These are phyloP conservation scores for Apolygus lucorum DNA, from an alignment of 1,140 invertebrate genomes.

Conservation along the genomic window DNA sequence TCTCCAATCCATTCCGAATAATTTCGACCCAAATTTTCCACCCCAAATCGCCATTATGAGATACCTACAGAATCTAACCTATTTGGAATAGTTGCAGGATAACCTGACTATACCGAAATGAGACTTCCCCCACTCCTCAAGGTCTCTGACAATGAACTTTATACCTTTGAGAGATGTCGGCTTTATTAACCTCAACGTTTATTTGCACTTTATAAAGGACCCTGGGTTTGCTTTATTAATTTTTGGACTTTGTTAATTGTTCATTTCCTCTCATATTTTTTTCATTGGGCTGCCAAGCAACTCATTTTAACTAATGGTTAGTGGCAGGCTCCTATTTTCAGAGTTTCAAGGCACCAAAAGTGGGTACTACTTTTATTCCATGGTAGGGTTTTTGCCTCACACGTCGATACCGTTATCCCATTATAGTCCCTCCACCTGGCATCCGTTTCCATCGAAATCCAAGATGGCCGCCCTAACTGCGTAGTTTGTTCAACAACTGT, in stretches of 20 bases:
- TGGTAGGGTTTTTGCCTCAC: too few species aligned
- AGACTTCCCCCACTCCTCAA: conserved; percentile 13
- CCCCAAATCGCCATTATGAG: background rate
- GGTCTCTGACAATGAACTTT: conserved; percentile 15
- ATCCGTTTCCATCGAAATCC: too few species aligned
- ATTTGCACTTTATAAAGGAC: conserved; percentile 12
- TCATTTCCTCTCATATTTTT: background rate
- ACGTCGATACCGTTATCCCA: too few species aligned
- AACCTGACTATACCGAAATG: conserved; percentile 8
- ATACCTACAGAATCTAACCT: background rate
- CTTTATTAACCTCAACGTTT: conserved; percentile 7
- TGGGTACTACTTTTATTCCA: too few species aligned
- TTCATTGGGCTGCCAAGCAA: too few species aligned
- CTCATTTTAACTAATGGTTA: too few species aligned
- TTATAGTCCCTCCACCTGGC: too few species aligned
- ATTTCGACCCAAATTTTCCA: background rate
- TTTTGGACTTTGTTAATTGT: background rate
- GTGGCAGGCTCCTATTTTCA: too few species aligned
- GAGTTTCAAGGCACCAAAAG: too few species aligned
- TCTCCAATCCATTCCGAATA: background rate
- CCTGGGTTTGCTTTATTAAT: background rate
- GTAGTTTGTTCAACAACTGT: too few species aligned
- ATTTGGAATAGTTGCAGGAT: background rate
- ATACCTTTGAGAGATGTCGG: conserved; percentile 5
- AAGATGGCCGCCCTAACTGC: too few species aligned